Evolutionary conservation across 92 coral and sea anemone species (phyloP).

Genomic region (Heliopora coerulea): DNA sequence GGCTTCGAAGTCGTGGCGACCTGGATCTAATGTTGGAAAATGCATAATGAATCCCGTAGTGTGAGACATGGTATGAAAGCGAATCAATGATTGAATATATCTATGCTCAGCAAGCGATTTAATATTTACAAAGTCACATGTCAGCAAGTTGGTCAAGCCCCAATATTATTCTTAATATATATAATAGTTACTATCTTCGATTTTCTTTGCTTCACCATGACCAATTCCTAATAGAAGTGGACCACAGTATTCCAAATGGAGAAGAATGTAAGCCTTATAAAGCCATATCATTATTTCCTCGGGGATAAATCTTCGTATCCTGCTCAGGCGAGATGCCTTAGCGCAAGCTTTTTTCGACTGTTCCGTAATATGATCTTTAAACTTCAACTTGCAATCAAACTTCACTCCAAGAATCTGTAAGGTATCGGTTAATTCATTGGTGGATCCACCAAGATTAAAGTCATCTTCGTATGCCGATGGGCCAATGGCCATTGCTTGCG

Average conservation of each 20-base stretch:
- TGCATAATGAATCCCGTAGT: too few relatives aligned
- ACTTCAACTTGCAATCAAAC: conserved; percentile 43
- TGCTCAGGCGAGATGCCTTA: conserved; percentile 50
- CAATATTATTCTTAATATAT: conserved; percentile 40
- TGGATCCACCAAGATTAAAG: conserved; percentile 35
- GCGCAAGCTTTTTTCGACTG: conserved; percentile 48
- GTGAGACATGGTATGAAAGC: too few relatives aligned
- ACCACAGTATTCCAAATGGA: conserved; percentile 52
- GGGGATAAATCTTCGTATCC: conserved; percentile 46
- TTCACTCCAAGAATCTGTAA: conserved; percentile 48
- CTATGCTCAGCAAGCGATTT: conserved; percentile 16
- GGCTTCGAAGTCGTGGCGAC: too few relatives aligned
- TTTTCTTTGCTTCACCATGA: conserved; percentile 18
- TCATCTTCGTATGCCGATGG: conserved; percentile 48
- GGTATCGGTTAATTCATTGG: conserved; percentile 42
- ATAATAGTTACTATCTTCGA: conserved; percentile 29
- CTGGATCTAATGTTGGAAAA: too few relatives aligned
- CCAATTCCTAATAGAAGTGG: conserved; percentile 47
- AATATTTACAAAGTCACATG: conserved; percentile 23
- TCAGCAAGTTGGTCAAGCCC: conserved; percentile 29
- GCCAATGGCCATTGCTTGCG: conserved; percentile 39
- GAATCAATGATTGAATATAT: conserved; percentile 21
- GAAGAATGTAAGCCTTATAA: conserved; percentile 42
- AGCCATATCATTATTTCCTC: conserved; percentile 43
- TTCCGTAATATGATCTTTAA: conserved; percentile 50